phyloP scores from a whole-genome alignment of 2,113 vertebrate genomes.

The Tapirus terrestris region DNA sequence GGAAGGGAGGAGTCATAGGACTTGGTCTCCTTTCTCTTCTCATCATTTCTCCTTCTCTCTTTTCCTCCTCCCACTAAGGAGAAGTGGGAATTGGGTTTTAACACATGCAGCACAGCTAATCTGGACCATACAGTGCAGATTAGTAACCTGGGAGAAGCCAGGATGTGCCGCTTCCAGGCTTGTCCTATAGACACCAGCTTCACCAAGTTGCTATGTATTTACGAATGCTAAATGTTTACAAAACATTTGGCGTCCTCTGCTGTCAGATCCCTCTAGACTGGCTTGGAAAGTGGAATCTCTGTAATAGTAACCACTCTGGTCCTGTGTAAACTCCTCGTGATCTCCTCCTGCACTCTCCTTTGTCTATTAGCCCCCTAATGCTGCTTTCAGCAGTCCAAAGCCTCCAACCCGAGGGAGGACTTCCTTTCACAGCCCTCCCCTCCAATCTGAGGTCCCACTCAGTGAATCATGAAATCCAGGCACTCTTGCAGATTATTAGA shows the following conservation, averaged over 20 bases:
- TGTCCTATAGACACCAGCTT: background rate
- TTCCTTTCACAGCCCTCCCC: background rate
- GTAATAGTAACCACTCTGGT: background rate
- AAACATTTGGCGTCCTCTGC: background rate
- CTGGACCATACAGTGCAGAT: background rate
- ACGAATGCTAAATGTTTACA: background rate
- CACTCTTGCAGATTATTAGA: background rate
- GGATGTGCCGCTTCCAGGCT: background rate
- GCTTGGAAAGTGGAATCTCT: background rate
- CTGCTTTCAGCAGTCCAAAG: background rate
- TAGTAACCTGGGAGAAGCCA: background rate
- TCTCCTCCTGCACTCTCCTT: background rate
- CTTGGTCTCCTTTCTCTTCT: background rate
- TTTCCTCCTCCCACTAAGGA: background rate
- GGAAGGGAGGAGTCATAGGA: background rate
- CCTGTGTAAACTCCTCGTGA: background rate
- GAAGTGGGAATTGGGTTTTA: background rate
- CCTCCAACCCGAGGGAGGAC: background rate
- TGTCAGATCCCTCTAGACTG: background rate
- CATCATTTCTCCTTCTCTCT: background rate
- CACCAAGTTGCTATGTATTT: background rate
- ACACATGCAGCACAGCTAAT: background rate
- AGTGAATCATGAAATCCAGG: background rate
- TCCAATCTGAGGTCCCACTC: background rate
- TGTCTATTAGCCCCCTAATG: background rate